phyloP scores from a whole-genome alignment of 2,888 invertebrate species.

The Caenorhabditis afra region DNA sequence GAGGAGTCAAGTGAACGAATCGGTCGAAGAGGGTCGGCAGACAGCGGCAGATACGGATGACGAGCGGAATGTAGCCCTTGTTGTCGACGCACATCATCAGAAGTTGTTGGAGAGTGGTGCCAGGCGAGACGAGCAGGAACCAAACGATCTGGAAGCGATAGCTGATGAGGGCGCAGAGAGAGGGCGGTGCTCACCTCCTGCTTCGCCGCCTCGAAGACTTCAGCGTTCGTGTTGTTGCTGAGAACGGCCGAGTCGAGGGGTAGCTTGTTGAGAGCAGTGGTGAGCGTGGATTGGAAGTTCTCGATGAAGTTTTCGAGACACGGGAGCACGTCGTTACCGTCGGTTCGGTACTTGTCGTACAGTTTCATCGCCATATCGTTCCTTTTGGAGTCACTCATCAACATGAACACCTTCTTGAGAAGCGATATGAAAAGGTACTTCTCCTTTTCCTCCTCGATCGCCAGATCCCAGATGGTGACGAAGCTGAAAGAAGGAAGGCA shows the following conservation, averaged over 20 bases:
- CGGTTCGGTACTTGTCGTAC: slow-evolving; percentile 27
- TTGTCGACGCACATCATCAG: slow-evolving; percentile 35
- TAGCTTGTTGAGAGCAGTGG: slow-evolving; percentile 28
- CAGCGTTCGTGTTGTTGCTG: slow-evolving; percentile 17
- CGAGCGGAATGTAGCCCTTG: slow-evolving; percentile 34
- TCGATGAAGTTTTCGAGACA: slow-evolving; percentile 52
- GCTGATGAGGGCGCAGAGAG: too few relatives aligned
- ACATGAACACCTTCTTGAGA: slow-evolving; percentile 39
- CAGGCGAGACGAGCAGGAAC: slow-evolving; percentile 46
- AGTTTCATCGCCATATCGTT: slow-evolving; percentile 33
- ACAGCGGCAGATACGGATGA: slow-evolving; percentile 35
- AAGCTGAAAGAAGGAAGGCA: slow-evolving; percentile 14
- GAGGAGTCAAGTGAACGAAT: slow-evolving; percentile 15
- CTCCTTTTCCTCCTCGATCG: slow-evolving; percentile 26
- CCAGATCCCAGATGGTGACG: slow-evolving; percentile 40
- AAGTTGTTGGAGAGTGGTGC: slow-evolving; percentile 33
- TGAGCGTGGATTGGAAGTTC: slow-evolving; percentile 33
- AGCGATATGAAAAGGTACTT: slow-evolving; percentile 33
- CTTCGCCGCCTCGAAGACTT: slow-evolving; percentile 24
- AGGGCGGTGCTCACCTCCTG: slow-evolving; percentile 22
- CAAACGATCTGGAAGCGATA: slow-evolving; percentile 34
- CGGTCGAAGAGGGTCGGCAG: slow-evolving; percentile 32
- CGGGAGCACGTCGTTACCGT: slow-evolving; percentile 25
- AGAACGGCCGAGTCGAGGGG: slow-evolving; percentile 31
- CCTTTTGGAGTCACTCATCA: slow-evolving; percentile 28